A percentile compares a stretch with the other conserved stretches of the same genome.
These are phyloP conservation scores for Drosophila siamana DNA, from an alignment of 2,888 invertebrate species.

Conservation along the genomic window DNA sequence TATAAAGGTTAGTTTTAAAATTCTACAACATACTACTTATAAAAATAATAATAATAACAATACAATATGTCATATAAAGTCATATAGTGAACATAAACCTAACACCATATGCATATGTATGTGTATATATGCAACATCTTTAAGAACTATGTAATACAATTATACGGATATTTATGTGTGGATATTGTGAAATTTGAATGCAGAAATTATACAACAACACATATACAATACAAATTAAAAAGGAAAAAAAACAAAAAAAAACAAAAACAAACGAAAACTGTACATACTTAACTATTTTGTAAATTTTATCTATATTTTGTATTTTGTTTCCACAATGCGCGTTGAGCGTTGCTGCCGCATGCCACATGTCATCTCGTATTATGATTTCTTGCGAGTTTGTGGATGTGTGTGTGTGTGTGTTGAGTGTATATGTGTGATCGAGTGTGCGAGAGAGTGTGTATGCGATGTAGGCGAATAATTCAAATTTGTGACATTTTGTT, in stretches of 20 bases:
- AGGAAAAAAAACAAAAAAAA: slow-evolving; percentile 24
- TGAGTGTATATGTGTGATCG: slow-evolving; percentile 13
- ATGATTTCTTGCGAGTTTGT: slow-evolving; percentile 9
- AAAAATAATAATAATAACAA: slow-evolving; percentile 38
- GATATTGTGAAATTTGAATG: slow-evolving; percentile 37
- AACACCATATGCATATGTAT: slow-evolving; percentile 49
- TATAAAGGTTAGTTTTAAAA: slow-evolving; percentile 65
- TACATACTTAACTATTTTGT: slow-evolving; percentile 78
- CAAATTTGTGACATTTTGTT: slow-evolving; percentile 30
- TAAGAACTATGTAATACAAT: slow-evolving; percentile 60
- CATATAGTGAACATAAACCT: slow-evolving; percentile 60
- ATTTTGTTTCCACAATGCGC: slow-evolving; percentile 59
- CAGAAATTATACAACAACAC: slow-evolving; percentile 25
- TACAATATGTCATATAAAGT: slow-evolving; percentile 65
- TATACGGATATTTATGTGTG: slow-evolving; percentile 58
- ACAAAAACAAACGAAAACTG: slow-evolving; percentile 36
- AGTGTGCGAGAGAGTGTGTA: slow-evolving; percentile 16
- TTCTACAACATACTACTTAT: slow-evolving; percentile 65
- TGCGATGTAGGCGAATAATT: slow-evolving; percentile 30
- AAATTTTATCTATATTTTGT: slow-evolving; percentile 64
- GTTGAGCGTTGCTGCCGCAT: slow-evolving; percentile 36
- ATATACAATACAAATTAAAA: slow-evolving; percentile 32
- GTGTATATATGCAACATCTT: slow-evolving; percentile 50
- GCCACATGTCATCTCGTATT: slow-evolving; percentile 67
- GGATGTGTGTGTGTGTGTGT: slow-evolving; percentile 24